Evolutionary conservation across 2,888 invertebrate genomes (phyloP), one percentile per base, ranked within the genome.

Genomic region (Plebejus melissa): DNA sequence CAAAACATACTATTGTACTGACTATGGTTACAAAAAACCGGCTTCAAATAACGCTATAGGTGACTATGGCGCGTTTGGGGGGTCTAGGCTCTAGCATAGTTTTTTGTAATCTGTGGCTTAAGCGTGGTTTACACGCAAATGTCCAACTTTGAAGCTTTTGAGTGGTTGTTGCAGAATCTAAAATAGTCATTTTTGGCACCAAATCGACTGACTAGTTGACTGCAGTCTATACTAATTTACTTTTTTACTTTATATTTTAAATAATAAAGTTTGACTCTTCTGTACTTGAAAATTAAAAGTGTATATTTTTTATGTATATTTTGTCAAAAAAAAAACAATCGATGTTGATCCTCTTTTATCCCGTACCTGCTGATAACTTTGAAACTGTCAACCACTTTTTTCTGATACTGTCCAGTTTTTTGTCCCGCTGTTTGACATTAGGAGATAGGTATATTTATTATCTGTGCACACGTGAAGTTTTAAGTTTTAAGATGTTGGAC

Each of bases 401-500:
- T 65, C 22, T 36, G 32, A 13, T 1, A 11, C 65, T 36, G 65
- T 65, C 32, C 65, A 13, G 32, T 70, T 70, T 69, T 70, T 70
- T 41, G 22, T 22, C 9, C 22, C 70, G n/a, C 1, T 76, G 32
- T 75, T 65, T 77, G 50, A 32, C 69, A 74, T 57, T 38, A 58
- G 70, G 69, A 76, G 76, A 84, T 85, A 83, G 82, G 78, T 84
- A 85, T 84, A 85, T 84, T 87, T 87, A 81, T 85, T 77, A 78
- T 76, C 75, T 83, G 82, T 86, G 84, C 86, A 82, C 82, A 81
- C 79, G 83, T 82, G 82, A 86, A 82, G 81, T 85, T 86, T 22
- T 22, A 22, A 22, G 22, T 22, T 22, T 22, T 22, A 22, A 86
- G 88, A 89, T 88, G 88, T 91, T 90, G 90, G 89, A 82, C 82